Percentiles rank a stretch among this genome's conserved stretches.
phyloP scores from a whole-genome alignment of 2,888 invertebrate genomes.

The Apotomis betuletana region DNA sequence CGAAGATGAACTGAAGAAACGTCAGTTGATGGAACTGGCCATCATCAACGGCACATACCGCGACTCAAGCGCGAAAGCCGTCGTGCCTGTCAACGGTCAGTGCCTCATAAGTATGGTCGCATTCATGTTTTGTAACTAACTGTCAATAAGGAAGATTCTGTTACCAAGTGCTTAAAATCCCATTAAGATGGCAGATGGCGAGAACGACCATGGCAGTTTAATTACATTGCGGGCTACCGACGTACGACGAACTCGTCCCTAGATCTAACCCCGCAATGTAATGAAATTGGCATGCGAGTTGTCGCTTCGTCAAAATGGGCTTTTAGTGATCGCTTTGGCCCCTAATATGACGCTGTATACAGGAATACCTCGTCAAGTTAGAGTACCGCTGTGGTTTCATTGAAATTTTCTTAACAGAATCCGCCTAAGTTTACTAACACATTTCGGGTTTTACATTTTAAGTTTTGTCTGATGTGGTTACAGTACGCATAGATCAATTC shows the following conservation, averaged over 20 bases:
- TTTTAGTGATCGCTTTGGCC: neutral
- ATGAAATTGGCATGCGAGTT: too few relatives aligned
- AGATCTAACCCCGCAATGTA: too few relatives aligned
- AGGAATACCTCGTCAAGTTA: conserved; percentile 1
- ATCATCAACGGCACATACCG: conserved; percentile 99
- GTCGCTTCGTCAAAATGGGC: too few relatives aligned
- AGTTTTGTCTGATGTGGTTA: neutral
- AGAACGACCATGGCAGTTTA: too few relatives aligned
- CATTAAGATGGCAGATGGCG: too few relatives aligned
- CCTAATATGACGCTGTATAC: conserved; percentile 7
- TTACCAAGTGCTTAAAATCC: conserved; percentile 41
- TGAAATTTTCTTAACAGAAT: conserved; percentile 32
- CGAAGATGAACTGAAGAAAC: conserved; percentile 99
- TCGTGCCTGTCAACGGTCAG: conserved; percentile 91
- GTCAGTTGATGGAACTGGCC: conserved; percentile 99
- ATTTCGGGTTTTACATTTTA: conserved; percentile 18
- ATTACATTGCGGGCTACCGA: too few relatives aligned
- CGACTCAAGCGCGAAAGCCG: conserved; percentile 95
- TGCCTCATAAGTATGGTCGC: conserved; percentile 82
- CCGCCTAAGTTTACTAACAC: conserved; percentile 24
- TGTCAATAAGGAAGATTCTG: conserved; percentile 47
- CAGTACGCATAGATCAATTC: conserved; percentile 1
- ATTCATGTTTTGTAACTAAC: conserved; percentile 82
- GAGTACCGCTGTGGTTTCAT: neutral
- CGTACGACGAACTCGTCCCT: too few relatives aligned